These are phyloP conservation scores for Hermetia illucens DNA, from an alignment of 1,140 invertebrate genomes.

Conservation along the genomic window DNA sequence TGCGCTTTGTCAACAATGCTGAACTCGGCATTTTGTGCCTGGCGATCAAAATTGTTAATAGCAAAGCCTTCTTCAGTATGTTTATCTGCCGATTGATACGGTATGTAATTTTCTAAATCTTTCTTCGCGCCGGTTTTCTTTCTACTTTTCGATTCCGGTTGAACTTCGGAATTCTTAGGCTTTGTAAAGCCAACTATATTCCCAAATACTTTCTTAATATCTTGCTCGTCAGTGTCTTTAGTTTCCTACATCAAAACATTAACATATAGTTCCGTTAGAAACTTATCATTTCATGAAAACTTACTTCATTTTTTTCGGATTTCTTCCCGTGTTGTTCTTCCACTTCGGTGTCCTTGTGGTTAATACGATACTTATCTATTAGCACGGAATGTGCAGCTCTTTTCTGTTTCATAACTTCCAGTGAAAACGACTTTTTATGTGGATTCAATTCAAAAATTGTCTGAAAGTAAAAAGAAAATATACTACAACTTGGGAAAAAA, in stretches of 20 bases:
- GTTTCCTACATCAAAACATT: background rate
- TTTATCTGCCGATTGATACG: slow-evolving; percentile 70
- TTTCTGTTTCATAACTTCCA: slow-evolving; percentile 57
- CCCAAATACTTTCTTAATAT: slow-evolving; percentile 9
- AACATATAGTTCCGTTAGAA: too few species aligned
- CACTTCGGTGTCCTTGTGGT: slow-evolving; percentile 23
- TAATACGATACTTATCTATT: slow-evolving; percentile 34
- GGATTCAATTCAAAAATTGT: slow-evolving; percentile 88
- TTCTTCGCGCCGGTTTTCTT: slow-evolving; percentile 36
- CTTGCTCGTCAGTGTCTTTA: slow-evolving; percentile 17
- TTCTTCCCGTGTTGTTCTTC: slow-evolving; percentile 21
- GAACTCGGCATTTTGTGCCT: slow-evolving; percentile 57
- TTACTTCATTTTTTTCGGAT: slow-evolving; percentile 8
- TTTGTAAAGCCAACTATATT: background rate
- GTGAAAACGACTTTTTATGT: slow-evolving; percentile 59
- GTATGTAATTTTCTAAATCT: slow-evolving; percentile 72
- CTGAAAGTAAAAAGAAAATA: slow-evolving; percentile 44
- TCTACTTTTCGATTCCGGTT: slow-evolving; percentile 35
- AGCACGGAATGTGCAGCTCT: slow-evolving; percentile 45
- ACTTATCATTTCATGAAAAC: too few species aligned
- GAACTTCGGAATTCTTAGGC: background rate
- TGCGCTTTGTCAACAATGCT: slow-evolving; percentile 68
- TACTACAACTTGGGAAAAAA: slow-evolving; percentile 14
- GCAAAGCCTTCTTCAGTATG: slow-evolving; percentile 82
- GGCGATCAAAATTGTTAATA: slow-evolving; percentile 57